Conservation (phyloP, 2,797 vertebrate genomes). For the Macroramphosus scolopax region DNA sequence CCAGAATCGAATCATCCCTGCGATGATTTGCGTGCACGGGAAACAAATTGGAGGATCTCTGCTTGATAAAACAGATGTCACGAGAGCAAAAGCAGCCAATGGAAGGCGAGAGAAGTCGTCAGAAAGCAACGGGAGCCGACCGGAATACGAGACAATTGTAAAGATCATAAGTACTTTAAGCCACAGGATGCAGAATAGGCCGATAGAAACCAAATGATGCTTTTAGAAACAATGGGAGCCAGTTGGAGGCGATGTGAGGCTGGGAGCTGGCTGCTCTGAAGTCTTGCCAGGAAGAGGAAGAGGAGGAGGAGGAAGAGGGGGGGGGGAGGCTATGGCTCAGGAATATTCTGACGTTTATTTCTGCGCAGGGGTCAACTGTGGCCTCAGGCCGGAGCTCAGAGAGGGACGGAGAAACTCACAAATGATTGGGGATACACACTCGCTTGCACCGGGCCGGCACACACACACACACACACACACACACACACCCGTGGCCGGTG, state of each 20-base stretch:
- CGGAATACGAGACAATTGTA: no score
- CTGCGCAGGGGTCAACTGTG: slow-evolving; percentile 60
- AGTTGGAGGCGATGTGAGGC: slow-evolving; percentile 35
- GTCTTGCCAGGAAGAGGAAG: slow-evolving; percentile 44
- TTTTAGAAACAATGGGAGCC: slow-evolving; percentile 35
- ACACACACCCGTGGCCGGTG: slow-evolving; percentile 17
- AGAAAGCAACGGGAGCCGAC: no score
- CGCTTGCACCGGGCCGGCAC: no score
- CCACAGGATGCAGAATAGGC: slow-evolving; percentile 15
- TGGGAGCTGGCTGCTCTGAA: slow-evolving; percentile 36
- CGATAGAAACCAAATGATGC: slow-evolving; percentile 27
- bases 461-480: no score
- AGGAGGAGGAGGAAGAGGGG: slow-evolving; percentile 28
- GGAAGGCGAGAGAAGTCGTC: no score
- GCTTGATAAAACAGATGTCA: no score
- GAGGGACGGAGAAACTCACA: slow-evolving; percentile 22
- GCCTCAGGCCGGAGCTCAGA: slow-evolving; percentile 41
- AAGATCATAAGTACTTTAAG: no score
- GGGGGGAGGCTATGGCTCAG: slow-evolving; percentile 18
- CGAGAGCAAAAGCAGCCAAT: no score
- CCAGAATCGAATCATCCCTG: no score
- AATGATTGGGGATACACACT: slow-evolving; percentile 12
- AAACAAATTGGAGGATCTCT: no score
- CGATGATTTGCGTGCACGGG: no score
- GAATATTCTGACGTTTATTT: slow-evolving; percentile 54